Percentiles rank a stretch among this genome's conserved stretches.
These are phyloP conservation scores for Neosilurus hyrtlii DNA, from an alignment of 2,797 vertebrate genomes.

Conservation along the genomic window DNA sequence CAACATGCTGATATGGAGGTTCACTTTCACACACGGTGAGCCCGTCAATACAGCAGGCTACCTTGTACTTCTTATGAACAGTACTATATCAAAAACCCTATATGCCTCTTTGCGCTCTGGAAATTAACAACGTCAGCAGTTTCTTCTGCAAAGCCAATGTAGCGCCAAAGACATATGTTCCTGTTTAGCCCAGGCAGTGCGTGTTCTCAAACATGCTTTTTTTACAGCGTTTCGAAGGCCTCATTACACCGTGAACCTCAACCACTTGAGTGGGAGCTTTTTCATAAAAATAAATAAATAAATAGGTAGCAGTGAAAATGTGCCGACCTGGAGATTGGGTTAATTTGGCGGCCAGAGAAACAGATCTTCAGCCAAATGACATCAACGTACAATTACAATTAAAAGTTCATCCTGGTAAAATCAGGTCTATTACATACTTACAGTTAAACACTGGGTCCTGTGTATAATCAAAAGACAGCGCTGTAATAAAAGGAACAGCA, in stretches of 20 bases:
- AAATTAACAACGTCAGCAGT: background rate
- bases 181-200: conserved; percentile 7
- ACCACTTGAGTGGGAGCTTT: conserved; percentile 23
- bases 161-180: conserved; percentile 9
- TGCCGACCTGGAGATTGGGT: conserved; percentile 21
- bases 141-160: background rate
- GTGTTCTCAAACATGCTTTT: background rate
- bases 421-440: background rate
- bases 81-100: background rate
- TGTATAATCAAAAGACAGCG: conserved; percentile 4
- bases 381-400: conserved; percentile 61
- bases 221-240: conserved; percentile 18
- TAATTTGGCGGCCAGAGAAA: conserved; percentile 59
- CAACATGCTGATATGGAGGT: conserved; percentile 3
- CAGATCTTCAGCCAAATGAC: conserved; percentile 65
- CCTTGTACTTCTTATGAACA: background rate
- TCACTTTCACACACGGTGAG: conserved; percentile 13
- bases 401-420: conserved; percentile 18
- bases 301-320: conserved; percentile 21
- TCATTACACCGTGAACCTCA: conserved; percentile 22
- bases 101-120: background rate
- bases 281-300: background rate
- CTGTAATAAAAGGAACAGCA: conserved; percentile 24
- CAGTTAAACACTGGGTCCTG: background rate
- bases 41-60: background rate